Percentiles rank a stretch among this genome's conserved stretches.
These are phyloP conservation scores for Nezara viridula DNA, from an alignment of 2,888 invertebrate species.

Conservation along the genomic window DNA sequence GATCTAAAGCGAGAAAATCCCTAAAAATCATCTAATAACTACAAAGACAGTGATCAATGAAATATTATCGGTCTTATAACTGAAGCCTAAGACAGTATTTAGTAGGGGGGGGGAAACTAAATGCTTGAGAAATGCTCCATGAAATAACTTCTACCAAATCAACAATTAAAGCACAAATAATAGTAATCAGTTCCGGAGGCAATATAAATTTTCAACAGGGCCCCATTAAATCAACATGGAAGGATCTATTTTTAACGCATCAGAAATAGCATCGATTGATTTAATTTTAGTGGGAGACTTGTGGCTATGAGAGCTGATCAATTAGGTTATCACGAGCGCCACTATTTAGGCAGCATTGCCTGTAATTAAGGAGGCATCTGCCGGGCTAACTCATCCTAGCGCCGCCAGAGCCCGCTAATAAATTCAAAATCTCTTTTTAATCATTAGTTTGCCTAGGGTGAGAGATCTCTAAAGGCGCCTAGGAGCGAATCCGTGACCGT, in stretches of 20 bases:
- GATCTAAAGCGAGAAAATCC: not conserved
- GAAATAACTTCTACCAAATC: not conserved
- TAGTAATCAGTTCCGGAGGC: not conserved
- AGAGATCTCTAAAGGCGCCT: not conserved
- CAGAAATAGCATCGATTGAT: conserved; percentile 19
- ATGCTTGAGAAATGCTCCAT: not conserved
- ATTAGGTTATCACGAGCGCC: conserved; percentile 15
- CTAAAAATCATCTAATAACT: not conserved
- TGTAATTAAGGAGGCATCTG: conserved; percentile 43
- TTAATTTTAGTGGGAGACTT: conserved; percentile 14
- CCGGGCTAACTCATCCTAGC: not conserved
- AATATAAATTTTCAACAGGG: not conserved
- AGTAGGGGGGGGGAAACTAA: not conserved
- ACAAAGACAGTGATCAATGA: not conserved
- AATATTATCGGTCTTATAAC: not conserved
- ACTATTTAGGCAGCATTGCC: conserved; percentile 35
- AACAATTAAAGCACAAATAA: not conserved
- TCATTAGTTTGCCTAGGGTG: not conserved
- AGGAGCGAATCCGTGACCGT: not conserved
- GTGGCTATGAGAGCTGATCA: not conserved
- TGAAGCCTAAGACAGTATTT: not conserved
- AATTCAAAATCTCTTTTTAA: conserved; percentile 34
- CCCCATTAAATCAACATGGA: not conserved
- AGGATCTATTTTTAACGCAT: conserved; percentile 10
- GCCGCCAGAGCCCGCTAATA: not conserved